These are phyloP conservation scores for Melanophora roralis DNA, from an alignment of 2,888 invertebrate species.

Conservation along the genomic window DNA sequence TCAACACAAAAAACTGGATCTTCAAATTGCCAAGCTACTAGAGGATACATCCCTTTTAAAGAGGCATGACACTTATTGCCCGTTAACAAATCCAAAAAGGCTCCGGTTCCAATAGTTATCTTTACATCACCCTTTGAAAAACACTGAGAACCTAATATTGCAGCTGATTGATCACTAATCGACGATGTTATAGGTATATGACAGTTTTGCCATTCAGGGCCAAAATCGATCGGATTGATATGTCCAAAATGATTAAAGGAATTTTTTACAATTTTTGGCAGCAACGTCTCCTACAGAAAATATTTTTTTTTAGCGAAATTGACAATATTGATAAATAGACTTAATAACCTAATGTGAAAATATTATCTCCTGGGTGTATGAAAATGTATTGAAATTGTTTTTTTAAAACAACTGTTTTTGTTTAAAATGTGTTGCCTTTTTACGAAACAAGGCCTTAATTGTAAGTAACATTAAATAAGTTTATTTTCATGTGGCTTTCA, in stretches of 20 bases:
- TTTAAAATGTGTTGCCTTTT: too few species aligned
- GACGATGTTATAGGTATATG: constrained; percentile 83
- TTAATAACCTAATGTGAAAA: too few species aligned
- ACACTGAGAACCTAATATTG: constrained; percentile 92
- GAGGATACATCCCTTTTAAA: constrained; percentile 90
- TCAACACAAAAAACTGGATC: constrained; percentile 86
- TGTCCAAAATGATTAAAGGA: constrained; percentile 84
- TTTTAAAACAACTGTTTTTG: too few species aligned
- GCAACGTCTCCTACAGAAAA: constrained; percentile 79
- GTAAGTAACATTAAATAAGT: too few species aligned
- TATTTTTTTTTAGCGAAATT: too few species aligned
- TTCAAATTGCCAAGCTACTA: constrained; percentile 87
- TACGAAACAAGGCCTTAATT: too few species aligned
- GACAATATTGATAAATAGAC: too few species aligned
- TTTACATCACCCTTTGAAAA: constrained; percentile 88
- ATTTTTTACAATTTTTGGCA: constrained; percentile 90
- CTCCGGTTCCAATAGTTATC: constrained; percentile 94
- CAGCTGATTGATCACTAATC: constrained; percentile 86
- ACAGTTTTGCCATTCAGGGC: constrained; percentile 77
- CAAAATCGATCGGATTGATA: constrained; percentile 83
- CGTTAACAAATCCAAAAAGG: constrained; percentile 91
- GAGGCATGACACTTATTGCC: constrained; percentile 87
- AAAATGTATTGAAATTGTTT: too few species aligned
- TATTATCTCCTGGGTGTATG: too few species aligned
- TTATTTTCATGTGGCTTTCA: too few species aligned